Percentiles rank a stretch among this genome's conserved stretches.
Conservation (phyloP, 2,797 vertebrate species). For the Apodemus agrarius region DNA sequence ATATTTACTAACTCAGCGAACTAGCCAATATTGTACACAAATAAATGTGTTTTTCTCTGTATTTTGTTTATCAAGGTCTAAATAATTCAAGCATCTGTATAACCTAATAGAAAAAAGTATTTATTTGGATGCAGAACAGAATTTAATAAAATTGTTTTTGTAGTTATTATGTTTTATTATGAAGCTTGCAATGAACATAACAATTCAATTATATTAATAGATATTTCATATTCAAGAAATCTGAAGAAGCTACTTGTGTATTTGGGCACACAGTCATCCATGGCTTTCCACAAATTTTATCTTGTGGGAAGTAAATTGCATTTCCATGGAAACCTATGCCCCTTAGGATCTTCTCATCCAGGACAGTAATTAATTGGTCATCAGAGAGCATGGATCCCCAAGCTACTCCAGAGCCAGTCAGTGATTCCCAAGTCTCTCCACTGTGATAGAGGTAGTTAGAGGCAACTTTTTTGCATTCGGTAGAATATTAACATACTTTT, state of each 20-base stretch:
- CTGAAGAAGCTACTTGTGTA: not conserved
- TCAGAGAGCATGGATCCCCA: not conserved
- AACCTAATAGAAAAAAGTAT: not conserved
- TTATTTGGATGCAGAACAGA: not conserved
- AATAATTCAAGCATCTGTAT: not conserved
- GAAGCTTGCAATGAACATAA: not conserved
- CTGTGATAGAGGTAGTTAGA: not conserved
- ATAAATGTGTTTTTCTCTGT: not conserved
- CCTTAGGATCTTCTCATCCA: not conserved
- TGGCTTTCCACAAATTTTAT: not conserved
- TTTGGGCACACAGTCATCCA: not conserved
- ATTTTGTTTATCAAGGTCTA: not conserved
- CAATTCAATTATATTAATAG: not conserved
- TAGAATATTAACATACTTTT: not conserved
- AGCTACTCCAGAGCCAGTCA: not conserved
- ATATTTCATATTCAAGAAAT: not conserved
- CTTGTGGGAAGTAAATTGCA: not conserved
- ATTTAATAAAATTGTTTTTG: slow-evolving; percentile 26
- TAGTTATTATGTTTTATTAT: slow-evolving; percentile 10
- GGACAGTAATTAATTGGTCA: not conserved
- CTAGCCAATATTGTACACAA: not conserved
- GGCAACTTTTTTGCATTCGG: not conserved
- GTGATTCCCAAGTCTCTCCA: not conserved
- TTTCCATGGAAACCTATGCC: not conserved
- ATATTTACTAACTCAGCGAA: not conserved